Evolutionary conservation across 2,113 vertebrate species (phyloP).

Genomic region (Lycocorax pyrrhopterus): DNA sequence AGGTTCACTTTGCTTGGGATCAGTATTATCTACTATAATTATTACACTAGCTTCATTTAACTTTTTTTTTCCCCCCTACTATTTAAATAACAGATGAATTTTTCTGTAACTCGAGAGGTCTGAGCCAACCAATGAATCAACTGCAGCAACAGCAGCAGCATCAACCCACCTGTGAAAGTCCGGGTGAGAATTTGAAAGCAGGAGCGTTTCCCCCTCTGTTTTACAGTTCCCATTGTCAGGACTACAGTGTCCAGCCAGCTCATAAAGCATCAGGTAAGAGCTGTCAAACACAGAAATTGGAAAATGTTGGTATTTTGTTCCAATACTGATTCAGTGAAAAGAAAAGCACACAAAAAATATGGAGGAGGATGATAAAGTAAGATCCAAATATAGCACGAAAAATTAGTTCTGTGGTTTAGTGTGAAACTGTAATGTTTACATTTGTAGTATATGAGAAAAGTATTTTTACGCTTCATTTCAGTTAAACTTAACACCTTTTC

Average conservation of each 20-base stretch:
- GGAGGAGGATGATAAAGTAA: neutral
- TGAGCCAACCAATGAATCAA: constrained; percentile 64
- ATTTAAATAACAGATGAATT: constrained; percentile 71
- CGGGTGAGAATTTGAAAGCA: constrained; percentile 61
- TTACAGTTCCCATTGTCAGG: constrained; percentile 72
- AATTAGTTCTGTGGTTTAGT: neutral
- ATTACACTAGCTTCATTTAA: neutral
- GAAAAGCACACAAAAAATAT: neutral
- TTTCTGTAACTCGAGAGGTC: constrained; percentile 62
- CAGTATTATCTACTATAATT: neutral
- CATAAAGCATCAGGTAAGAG: constrained; percentile 81
- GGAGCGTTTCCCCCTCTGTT: constrained; percentile 65
- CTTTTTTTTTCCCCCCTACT: neutral
- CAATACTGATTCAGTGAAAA: neutral
- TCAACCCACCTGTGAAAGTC: constrained; percentile 50
- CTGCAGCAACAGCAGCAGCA: constrained; percentile 60
- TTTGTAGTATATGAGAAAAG: neutral
- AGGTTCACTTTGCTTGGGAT: neutral
- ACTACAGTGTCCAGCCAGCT: constrained; percentile 72
- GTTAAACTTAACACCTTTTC: neutral
- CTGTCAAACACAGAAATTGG: neutral
- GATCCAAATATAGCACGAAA: neutral
- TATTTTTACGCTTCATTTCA: neutral
- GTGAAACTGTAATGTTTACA: neutral
- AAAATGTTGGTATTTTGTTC: neutral